Conservation (phyloP, 2,797 vertebrate species). For the Rhodeus uyekii region DNA sequence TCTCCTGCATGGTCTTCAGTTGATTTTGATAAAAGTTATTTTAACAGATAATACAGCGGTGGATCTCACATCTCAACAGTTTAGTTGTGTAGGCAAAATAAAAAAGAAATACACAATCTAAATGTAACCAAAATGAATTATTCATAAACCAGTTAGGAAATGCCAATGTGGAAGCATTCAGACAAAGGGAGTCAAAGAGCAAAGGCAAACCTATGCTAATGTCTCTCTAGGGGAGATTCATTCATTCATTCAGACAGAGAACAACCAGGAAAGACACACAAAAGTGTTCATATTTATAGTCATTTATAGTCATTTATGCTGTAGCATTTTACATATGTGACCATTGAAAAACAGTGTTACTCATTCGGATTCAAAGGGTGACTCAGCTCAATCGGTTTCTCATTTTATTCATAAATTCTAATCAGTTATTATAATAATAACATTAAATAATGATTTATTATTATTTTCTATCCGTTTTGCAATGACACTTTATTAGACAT, state of each 20-base stretch:
- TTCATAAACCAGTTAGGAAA: constrained; percentile 50
- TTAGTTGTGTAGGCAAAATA: constrained; percentile 10
- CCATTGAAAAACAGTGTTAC: constrained; percentile 2
- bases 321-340: constrained; percentile 26
- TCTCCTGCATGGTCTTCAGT: neutral
- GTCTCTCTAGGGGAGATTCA: constrained; percentile 7
- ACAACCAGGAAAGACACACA: constrained; percentile 20
- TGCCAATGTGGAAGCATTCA: constrained; percentile 44
- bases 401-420: neutral
- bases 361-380: neutral
- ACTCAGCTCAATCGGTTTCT: neutral
- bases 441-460: too few relatives aligned
- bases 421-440: too few relatives aligned
- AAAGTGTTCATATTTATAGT: constrained; percentile 28
- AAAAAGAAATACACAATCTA: constrained; percentile 13
- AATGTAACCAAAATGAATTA: constrained; percentile 46
- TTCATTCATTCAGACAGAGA: constrained; percentile 19
- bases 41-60: neutral
- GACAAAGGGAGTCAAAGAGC: constrained; percentile 54
- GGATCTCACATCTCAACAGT: neutral
- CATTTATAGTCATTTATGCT: constrained; percentile 37
- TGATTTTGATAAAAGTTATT: neutral
- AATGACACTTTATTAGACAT: too few relatives aligned
- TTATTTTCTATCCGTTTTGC: too few relatives aligned
- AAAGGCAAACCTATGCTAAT: constrained; percentile 15